Evolutionary conservation across 2,797 vertebrate genomes (phyloP), one percentile per base, ranked within the genome.

Genomic region (Okamejei kenojei): DNA sequence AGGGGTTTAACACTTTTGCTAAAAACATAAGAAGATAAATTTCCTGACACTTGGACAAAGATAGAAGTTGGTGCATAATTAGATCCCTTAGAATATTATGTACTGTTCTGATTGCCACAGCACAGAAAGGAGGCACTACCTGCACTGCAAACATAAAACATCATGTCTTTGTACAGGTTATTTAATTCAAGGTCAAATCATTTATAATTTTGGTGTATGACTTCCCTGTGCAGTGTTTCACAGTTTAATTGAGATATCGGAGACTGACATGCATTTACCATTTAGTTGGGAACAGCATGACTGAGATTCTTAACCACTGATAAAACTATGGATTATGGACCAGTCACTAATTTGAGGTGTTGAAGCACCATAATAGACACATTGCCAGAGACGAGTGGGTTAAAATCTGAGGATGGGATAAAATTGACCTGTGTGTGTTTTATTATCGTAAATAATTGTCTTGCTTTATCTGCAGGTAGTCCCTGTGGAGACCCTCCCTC

Each of bases 401-500:
- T 13, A 7, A 86, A 32, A 63, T 63, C 90, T 65, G 63, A 90
- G 58, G 19, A 23, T 26, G 11, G 38, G 35, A 58, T 93, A 32
- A 76, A 68, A n/a, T 1, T 32, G 45, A n/a, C 29, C 68, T 86
- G 19, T 1, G 68, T 71, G 11, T 90, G 65, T 73, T 73, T 81
- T 58, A 61, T 23, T 54, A 80, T 0, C 32, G 0, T 17, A 0
- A 65, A 93, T 81, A 7, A 68, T 77, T 94, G 94, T 86, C 26
- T 93, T 93, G 77, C 76, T 93, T 82, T 93, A 32, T 92, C 94
- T 93, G 65, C 95, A 99, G 98, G 95, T 78, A 97, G 96, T 93
- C 97, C 97, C 0, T 99, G 98, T 1, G 98, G 98, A 26, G 97
- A 98, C 95, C 98, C 98, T 0, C 98, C 98, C 0, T 97, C 97